Evolutionary conservation across 2,113 vertebrate genomes (phyloP).

Genomic region (Odocoileus hemionus): DNA sequence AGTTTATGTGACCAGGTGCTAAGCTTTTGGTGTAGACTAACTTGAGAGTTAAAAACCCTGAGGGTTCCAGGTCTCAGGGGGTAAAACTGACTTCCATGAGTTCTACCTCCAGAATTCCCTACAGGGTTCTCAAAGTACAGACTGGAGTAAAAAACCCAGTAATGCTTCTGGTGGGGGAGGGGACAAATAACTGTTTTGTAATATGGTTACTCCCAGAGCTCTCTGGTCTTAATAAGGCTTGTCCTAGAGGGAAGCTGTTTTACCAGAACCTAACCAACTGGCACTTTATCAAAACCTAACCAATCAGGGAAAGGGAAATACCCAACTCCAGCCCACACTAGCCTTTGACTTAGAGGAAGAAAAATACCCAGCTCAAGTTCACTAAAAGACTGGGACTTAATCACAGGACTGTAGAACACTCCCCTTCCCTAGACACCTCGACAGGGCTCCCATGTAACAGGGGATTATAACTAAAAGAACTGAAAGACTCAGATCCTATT

Average conservation of each 20-base stretch:
- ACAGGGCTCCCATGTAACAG: neutral
- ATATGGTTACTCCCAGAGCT: neutral
- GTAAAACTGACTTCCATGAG: neutral
- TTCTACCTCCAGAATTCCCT: neutral
- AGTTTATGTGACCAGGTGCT: neutral
- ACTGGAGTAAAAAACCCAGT: neutral
- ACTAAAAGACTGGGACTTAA: neutral
- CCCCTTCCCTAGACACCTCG: neutral
- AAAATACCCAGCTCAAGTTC: neutral
- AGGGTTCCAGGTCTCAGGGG: neutral
- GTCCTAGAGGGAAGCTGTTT: neutral
- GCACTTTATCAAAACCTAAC: neutral
- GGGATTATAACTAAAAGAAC: neutral
- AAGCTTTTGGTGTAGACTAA: neutral
- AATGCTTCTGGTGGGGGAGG: neutral
- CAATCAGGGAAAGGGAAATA: neutral
- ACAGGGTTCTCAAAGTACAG: neutral
- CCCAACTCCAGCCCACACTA: neutral
- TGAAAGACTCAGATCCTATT: neutral
- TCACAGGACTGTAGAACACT: neutral
- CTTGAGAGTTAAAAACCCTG: neutral
- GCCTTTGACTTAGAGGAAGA: neutral
- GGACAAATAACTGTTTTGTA: neutral
- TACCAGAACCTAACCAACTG: neutral
- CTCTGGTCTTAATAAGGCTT: neutral